These are phyloP conservation scores for Xenops minutus DNA, from an alignment of 2,797 vertebrate species.

Conservation along the genomic window DNA sequence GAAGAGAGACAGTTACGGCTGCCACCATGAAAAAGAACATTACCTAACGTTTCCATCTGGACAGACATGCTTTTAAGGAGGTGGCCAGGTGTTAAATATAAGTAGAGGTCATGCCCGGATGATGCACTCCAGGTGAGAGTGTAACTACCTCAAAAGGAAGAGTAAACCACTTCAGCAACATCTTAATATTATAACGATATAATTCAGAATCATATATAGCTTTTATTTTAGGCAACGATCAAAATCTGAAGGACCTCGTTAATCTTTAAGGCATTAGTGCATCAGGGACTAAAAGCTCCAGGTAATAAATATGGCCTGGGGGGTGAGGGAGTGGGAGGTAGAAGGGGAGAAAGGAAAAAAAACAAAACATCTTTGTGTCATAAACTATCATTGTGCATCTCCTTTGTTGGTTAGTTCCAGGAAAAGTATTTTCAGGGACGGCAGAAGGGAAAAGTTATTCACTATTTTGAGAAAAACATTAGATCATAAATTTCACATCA, in stretches of 20 bases:
- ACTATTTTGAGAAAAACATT: slow-evolving; percentile 51
- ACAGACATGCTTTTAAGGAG: not conserved
- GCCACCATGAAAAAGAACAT: not conserved
- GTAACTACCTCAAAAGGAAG: slow-evolving; percentile 14
- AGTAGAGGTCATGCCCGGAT: not conserved
- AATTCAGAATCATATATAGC: slow-evolving; percentile 35
- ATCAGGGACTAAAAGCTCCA: slow-evolving; percentile 67
- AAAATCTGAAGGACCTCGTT: slow-evolving; percentile 70
- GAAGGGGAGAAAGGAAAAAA: not conserved
- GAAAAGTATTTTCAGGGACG: slow-evolving; percentile 13
- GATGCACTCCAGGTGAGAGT: not conserved
- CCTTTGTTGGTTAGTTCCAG: slow-evolving; percentile 51
- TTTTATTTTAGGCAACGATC: slow-evolving; percentile 67
- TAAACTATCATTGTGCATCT: slow-evolving; percentile 47
- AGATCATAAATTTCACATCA: slow-evolving; percentile 90
- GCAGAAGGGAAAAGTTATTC: slow-evolving; percentile 21
- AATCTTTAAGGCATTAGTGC: slow-evolving; percentile 83
- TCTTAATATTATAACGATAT: slow-evolving; percentile 18
- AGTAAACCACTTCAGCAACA: slow-evolving; percentile 44
- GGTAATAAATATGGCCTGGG: slow-evolving; percentile 54
- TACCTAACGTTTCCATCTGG: not conserved
- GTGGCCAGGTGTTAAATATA: not conserved
- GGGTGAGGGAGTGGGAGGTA: not conserved
- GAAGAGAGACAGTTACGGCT: not conserved
- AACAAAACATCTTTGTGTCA: slow-evolving; percentile 51